A percentile compares a stretch with the other conserved stretches of the same genome.
These are phyloP conservation scores for Phycodurus eques DNA, from an alignment of 2,113 vertebrate species.

Conservation along the genomic window DNA sequence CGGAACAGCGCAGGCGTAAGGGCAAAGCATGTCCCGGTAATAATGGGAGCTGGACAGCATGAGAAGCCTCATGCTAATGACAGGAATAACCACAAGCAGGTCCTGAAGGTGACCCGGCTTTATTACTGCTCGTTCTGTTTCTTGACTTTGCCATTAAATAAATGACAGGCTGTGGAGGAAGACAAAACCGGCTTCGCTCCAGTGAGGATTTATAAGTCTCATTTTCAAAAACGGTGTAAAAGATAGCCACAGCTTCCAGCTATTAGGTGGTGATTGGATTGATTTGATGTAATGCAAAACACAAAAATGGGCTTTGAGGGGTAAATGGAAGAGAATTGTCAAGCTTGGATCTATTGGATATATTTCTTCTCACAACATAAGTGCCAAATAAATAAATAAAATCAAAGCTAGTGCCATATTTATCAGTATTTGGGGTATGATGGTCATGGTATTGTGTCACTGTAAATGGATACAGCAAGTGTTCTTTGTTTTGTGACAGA, in stretches of 20 bases:
- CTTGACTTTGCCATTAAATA: slow-evolving; percentile 54
- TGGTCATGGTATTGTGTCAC: neutral
- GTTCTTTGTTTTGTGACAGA: no score
- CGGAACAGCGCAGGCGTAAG: slow-evolving; percentile 41
- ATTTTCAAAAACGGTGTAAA: slow-evolving; percentile 20
- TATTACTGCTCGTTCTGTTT: slow-evolving; percentile 48
- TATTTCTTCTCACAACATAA: neutral
- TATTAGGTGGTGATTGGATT: slow-evolving; percentile 22
- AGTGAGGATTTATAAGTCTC: slow-evolving; percentile 21
- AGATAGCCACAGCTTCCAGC: slow-evolving; percentile 12
- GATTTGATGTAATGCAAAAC: slow-evolving; percentile 8
- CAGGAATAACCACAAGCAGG: slow-evolving; percentile 49
- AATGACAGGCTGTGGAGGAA: slow-evolving; percentile 42
- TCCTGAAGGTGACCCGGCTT: slow-evolving; percentile 69
- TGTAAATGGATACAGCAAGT: neutral
- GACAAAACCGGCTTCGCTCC: neutral
- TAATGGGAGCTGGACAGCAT: slow-evolving; percentile 44
- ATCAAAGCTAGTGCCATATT: no score
- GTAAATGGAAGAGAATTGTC: neutral
- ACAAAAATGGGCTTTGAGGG: neutral
- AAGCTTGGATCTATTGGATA: neutral
- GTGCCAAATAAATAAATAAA: neutral
- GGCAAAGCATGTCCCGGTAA: slow-evolving; percentile 41
- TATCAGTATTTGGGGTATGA: neutral
- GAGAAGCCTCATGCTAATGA: slow-evolving; percentile 49